Conservation (phyloP, 2,797 vertebrate genomes). For the Furcifer pardalis region DNA sequence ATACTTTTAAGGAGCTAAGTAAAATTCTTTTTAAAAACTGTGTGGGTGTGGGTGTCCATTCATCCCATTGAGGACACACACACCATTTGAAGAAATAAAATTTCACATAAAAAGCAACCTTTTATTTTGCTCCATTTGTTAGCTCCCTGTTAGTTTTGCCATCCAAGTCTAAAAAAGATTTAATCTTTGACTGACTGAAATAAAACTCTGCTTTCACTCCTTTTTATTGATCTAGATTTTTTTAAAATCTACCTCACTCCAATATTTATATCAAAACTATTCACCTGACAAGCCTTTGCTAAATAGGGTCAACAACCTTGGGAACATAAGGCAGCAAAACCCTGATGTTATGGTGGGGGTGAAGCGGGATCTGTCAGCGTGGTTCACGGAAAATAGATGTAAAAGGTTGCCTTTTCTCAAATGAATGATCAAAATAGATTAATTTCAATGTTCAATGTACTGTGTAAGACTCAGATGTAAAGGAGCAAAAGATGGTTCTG, state of each 20-base stretch:
- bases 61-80: not conserved
- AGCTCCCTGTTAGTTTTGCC: not conserved
- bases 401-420: slow-evolving; percentile 15
- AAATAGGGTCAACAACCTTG: slow-evolving; percentile 25
- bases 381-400: slow-evolving; percentile 8
- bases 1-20: not conserved
- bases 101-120: not conserved
- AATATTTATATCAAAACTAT: not conserved
- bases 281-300: slow-evolving; percentile 23
- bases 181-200: not conserved
- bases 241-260: not conserved
- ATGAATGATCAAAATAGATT: slow-evolving; percentile 21
- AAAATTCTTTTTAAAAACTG: too few relatives aligned
- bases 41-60: not conserved
- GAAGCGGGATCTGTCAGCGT: not conserved
- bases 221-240: not conserved
- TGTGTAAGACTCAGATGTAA: slow-evolving; percentile 11
- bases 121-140: not conserved
- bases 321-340: not conserved
- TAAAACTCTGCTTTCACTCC: not conserved
- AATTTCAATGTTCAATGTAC: not conserved
- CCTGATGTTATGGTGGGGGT: not conserved
- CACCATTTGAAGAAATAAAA: not conserved
- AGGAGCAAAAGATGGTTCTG: not conserved
- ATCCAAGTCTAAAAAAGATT: not conserved